Percentiles rank a stretch among this genome's conserved stretches.
phyloP scores from a whole-genome alignment of 1,140 invertebrate genomes.

The Solenopsis fugax region DNA sequence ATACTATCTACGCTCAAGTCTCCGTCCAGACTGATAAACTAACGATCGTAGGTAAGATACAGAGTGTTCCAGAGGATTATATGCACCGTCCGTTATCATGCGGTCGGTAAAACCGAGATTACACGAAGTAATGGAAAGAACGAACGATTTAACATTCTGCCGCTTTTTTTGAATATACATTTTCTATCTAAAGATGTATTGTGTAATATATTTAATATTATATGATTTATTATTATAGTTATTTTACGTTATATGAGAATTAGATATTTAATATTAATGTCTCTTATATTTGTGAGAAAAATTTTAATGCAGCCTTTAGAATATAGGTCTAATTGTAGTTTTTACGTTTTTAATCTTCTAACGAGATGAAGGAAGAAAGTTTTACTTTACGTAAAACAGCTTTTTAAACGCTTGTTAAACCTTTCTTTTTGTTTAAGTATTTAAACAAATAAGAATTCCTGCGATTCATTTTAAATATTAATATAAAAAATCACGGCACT shows the following conservation, averaged over 20 bases:
- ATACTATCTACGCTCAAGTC: background rate
- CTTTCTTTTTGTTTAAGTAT: no score
- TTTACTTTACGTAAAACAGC: background rate
- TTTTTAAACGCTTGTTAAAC: no score
- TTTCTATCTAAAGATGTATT: background rate
- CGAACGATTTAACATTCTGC: background rate
- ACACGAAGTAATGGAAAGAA: background rate
- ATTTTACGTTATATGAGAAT: background rate
- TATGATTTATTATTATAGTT: background rate
- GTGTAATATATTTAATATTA: background rate
- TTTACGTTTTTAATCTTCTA: background rate
- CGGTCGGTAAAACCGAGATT: conserved; percentile 38
- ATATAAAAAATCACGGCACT: conserved; percentile 79
- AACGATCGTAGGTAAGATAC: conserved; percentile 43
- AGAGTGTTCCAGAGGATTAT: background rate
- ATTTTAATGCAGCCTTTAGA: background rate
- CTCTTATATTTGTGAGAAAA: background rate
- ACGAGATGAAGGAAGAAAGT: background rate
- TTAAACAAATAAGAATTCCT: background rate
- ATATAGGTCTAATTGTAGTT: background rate
- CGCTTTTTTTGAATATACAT: background rate
- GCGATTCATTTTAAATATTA: background rate
- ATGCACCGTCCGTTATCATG: background rate
- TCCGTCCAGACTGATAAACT: conserved; percentile 34
- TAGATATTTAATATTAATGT: background rate